Percentiles rank a stretch among this genome's conserved stretches.
phyloP scores from a whole-genome alignment of 1,140 invertebrate species.

The Aphidius gifuensis region DNA sequence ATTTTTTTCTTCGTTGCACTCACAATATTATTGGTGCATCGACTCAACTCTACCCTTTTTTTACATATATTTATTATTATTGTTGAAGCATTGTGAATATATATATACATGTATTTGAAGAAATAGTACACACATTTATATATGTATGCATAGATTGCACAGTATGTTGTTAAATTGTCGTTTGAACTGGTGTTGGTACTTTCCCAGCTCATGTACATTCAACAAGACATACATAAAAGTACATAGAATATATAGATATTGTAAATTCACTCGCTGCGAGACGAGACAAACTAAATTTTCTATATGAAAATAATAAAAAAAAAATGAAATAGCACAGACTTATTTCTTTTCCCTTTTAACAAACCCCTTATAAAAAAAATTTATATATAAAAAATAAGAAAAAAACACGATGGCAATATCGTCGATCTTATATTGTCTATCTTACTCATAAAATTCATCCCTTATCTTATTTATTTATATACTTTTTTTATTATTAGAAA shows the following conservation, averaged over 20 bases:
- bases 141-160: conserved; percentile 9
- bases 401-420: conserved; percentile 31
- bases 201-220: too few species aligned
- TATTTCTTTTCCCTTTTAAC: neutral
- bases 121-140: conserved; percentile 6
- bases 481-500: too few species aligned
- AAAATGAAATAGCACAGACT: neutral
- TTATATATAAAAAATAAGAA: neutral
- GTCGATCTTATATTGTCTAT: conserved; percentile 18
- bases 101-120: conserved; percentile 1
- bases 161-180: conserved; percentile 10
- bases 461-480: neutral
- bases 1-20: too few species aligned
- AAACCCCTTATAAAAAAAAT: neutral
- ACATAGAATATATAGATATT: neutral
- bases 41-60: too few species aligned
- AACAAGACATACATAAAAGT: conserved; percentile 2
- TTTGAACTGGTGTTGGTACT: neutral
- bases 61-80: neutral
- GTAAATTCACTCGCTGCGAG: too few species aligned
- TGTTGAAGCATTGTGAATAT: neutral
- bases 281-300: too few species aligned
- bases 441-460: conserved; percentile 15
- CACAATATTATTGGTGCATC: too few species aligned
- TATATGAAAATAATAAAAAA: neutral